Evolutionary conservation across 2,888 invertebrate genomes (phyloP).

Genomic region (Morpho deidamia): DNA sequence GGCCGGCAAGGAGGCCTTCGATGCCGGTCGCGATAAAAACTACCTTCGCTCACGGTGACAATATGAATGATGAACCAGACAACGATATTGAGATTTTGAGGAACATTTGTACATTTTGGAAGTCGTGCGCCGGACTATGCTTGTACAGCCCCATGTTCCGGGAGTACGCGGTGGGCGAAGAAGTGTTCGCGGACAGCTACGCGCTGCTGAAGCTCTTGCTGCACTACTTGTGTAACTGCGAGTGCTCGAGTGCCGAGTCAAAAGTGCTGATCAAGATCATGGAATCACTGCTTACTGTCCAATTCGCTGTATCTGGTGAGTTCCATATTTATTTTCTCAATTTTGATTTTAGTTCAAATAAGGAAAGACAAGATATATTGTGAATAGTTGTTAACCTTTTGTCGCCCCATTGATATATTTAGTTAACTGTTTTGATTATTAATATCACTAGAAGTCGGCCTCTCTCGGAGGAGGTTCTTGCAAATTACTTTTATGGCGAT

Average conservation of each 20-base stretch:
- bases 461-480: not conserved
- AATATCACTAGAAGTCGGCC: no score
- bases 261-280: constrained; percentile 52
- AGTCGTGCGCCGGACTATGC: constrained; percentile 68
- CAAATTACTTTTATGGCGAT: not conserved
- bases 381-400: no score
- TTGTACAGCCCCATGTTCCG: constrained; percentile 78
- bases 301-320: constrained; percentile 64
- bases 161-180: constrained; percentile 52
- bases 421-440: no score
- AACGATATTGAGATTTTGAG: constrained; percentile 56
- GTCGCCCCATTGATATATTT: no score
- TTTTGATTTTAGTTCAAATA: not conserved
- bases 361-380: no score
- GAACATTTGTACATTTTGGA: constrained; percentile 70
- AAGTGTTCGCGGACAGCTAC: constrained; percentile 52
- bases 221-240: constrained; percentile 37
- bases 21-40: constrained; percentile 35
- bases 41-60: constrained; percentile 24
- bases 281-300: constrained; percentile 65
- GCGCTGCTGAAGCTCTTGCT: constrained; percentile 56
- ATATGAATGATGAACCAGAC: constrained; percentile 36
- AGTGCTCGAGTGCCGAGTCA: constrained; percentile 37
- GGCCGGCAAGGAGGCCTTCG: constrained; percentile 28
- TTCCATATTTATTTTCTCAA: constrained; percentile 8